Base-by-base conservation (phyloP, 2,797 vertebrate genomes). In the Phyllotis vaccarum region DNA sequence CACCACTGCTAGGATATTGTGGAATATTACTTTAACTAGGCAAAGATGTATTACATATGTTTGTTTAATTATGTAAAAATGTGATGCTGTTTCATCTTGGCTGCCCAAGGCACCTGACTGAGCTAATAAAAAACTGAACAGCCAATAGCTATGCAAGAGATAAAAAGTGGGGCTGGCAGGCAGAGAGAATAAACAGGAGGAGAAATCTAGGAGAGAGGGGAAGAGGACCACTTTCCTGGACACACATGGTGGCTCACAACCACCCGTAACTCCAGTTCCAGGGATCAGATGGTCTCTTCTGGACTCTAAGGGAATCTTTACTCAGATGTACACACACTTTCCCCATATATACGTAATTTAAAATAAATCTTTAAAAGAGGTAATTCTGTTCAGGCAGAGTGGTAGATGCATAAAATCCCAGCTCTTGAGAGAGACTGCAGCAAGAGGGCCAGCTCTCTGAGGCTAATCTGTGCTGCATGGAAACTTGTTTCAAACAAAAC, bases 101-200 rank as follows among this genome's bases (percentile, higher is more conserved):
- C 37, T 1, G 37, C 37, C n/a, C 40, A 40, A 72, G 70, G 10
- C 10, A 72, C 70, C 37, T 40, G 70, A 24, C 40, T 72, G 68
- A 19, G 37, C 68, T 72, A 40, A 40, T 72, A 72, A 40, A 72
- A 10, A 40, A 21, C 37, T 72, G 37, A 40, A 40, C 1, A 10
- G 70, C 66, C 34, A 37, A 37, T 37, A 70, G 34, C 34, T 37
- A 64, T 34, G 66, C 34, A 70, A 17, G 13, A 4, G 16, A 70
- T 2, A 34, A 2, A n/a, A 19, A 68, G 66, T 0, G 0, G 16
- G 6, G 66, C 66, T 68, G 14, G 2, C 14, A 68, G 14, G 6
- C 66, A 70, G 66, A n/a, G 5, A n/a, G 16, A 68, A 70, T n/a
- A 37, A n/a, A 70, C 19, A 70, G 66, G 66, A 70, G 34, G 66